These are phyloP conservation scores for Sinocyclocheilus anophthalmus DNA, from an alignment of 2,113 vertebrate genomes.

Conservation along the genomic window DNA sequence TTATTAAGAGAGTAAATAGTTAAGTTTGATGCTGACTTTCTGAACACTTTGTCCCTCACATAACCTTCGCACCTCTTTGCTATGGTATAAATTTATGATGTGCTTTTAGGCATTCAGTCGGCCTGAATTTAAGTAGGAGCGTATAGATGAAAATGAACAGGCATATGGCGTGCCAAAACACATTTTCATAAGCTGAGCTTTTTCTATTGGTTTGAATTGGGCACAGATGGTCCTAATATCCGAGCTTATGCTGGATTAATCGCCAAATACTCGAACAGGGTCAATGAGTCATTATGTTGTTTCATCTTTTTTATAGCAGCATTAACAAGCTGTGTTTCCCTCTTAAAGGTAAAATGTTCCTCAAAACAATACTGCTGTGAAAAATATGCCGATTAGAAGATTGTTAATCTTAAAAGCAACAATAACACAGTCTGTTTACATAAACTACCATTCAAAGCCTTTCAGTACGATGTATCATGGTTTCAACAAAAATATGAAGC, in stretches of 20 bases:
- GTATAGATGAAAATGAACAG: conserved; percentile 34
- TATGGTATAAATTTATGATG: neutral
- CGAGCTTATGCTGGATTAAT: conserved; percentile 67
- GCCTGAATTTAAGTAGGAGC: neutral
- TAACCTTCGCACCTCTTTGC: neutral
- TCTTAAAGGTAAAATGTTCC: neutral
- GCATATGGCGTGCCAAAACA: conserved; percentile 47
- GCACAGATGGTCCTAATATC: conserved; percentile 78
- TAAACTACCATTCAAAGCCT: no score
- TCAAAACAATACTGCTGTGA: neutral
- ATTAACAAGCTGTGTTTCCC: conserved; percentile 2
- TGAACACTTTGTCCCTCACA: neutral
- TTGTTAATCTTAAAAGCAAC: neutral
- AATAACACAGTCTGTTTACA: neutral
- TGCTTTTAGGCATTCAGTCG: conserved; percentile 17
- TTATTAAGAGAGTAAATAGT: neutral
- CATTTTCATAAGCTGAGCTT: conserved; percentile 67
- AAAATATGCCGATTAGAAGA: neutral
- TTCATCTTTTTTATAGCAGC: conserved; percentile 11
- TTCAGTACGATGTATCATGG: neutral
- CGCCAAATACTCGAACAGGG: neutral
- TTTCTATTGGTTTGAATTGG: conserved; percentile 68
- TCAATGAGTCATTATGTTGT: neutral
- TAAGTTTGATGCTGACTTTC: neutral
- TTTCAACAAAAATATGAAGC: neutral